Evolutionary conservation across 2,113 vertebrate species (phyloP).

Genomic region (Chrysemys picta): DNA sequence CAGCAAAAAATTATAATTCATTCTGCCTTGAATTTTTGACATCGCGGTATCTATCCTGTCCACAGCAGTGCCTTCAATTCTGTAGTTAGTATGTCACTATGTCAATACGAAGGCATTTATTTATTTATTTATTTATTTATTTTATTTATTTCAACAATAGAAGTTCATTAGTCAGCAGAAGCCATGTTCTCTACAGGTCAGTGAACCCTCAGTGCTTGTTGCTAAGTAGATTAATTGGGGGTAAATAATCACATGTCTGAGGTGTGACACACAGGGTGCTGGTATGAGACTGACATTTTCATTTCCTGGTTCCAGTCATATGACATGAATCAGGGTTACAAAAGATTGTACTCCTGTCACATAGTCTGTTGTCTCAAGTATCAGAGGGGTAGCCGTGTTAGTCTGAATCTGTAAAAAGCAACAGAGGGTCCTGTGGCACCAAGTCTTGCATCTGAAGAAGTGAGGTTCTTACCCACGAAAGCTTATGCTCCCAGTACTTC

Average conservation of each 20-base stretch:
- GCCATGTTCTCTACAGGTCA: accelerated
- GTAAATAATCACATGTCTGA: neutral
- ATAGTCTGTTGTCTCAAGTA: neutral
- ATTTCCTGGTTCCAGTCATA: neutral
- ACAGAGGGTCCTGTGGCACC: no score
- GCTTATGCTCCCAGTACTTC: no score
- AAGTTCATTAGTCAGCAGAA: neutral
- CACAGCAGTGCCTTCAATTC: neutral
- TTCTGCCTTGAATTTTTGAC: neutral
- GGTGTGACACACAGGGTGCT: accelerated
- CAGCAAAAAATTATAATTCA: neutral
- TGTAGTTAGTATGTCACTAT: neutral
- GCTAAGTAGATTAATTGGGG: neutral
- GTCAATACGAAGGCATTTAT: neutral
- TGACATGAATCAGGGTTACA: neutral
- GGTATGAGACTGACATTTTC: neutral
- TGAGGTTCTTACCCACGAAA: no score
- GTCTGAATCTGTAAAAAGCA: no score
- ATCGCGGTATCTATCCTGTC: neutral
- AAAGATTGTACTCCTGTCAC: neutral
- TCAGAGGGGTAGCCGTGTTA: no score
- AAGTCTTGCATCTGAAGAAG: no score
- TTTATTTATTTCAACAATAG: neutral
- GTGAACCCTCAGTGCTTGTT: neutral
- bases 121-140: neutral